Conservation (phyloP, 2,113 vertebrate species). For the Prinia subflava region DNA sequence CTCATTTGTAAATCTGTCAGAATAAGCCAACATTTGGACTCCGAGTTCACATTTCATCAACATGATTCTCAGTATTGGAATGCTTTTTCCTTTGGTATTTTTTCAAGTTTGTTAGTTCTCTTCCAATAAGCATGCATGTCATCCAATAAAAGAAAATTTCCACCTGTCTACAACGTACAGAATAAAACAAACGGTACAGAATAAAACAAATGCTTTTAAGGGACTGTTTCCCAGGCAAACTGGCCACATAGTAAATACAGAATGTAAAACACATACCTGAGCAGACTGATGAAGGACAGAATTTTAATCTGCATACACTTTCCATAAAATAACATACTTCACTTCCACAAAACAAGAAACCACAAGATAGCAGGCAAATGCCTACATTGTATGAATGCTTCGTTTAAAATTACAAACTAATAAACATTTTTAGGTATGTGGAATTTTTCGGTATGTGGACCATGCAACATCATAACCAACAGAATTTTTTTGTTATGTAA, state of each 20-base stretch:
- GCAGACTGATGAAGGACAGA: not conserved
- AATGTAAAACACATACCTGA: not conserved
- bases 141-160: not conserved
- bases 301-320: not conserved
- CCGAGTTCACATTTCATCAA: not conserved
- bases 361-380: not conserved
- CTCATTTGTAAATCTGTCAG: slow-evolving; percentile 46
- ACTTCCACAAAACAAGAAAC: not conserved
- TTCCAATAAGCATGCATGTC: not conserved
- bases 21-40: slow-evolving; percentile 43
- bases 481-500: not conserved
- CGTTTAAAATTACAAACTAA: not conserved
- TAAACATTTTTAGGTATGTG: not conserved
- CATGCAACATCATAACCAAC: not conserved
- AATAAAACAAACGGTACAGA: not conserved
- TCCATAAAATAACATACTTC: not conserved
- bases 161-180: not conserved
- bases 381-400: not conserved
- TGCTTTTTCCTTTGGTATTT: not conserved
- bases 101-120: not conserved
- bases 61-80: not conserved
- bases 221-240: not conserved
- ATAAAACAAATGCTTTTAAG: not conserved
- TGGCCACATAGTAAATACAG: not conserved
- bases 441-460: not conserved